Percentiles rank a stretch among this genome's conserved stretches.
Evolutionary conservation across 2,113 vertebrate species (phyloP).

Genomic region (Eclectus roratus): DNA sequence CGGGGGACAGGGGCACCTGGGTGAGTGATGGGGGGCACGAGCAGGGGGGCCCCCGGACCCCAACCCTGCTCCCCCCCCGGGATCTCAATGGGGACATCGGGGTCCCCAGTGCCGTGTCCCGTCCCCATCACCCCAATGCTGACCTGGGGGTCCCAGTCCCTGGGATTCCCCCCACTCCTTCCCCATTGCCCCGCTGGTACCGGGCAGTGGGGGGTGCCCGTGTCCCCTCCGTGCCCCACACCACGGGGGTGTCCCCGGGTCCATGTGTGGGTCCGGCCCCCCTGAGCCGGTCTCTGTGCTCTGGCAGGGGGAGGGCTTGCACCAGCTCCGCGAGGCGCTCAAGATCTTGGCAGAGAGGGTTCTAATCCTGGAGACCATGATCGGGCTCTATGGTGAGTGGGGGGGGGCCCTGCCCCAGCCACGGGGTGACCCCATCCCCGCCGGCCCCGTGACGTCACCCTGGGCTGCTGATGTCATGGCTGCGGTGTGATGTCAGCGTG

Average conservation of each 20-base stretch:
- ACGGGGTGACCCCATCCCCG: not conserved
- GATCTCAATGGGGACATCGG: accelerated
- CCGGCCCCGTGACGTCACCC: accelerated
- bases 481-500: not conserved
- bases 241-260: not conserved
- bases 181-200: accelerated
- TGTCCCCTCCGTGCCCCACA: accelerated
- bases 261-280: not conserved
- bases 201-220: accelerated
- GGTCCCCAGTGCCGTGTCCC: not conserved
- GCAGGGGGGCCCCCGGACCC: not conserved
- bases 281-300: not conserved
- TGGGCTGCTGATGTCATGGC: not conserved
- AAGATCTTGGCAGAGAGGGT: slow-evolving; percentile 99
- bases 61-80: too few relatives aligned
- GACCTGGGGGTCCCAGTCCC: not conserved
- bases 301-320: slow-evolving; percentile 97
- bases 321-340: slow-evolving; percentile 98
- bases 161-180: not conserved
- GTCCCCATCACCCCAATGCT: accelerated
- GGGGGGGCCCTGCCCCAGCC: not conserved
- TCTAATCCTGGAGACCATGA: slow-evolving; percentile 99
- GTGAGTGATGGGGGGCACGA: slow-evolving; percentile 72
- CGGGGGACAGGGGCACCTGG: slow-evolving; percentile 89
- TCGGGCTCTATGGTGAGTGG: slow-evolving; percentile 99